A percentile compares a stretch with the other conserved stretches of the same genome.
Evolutionary conservation across 2,888 invertebrate genomes (phyloP).

Genomic region (Bimastos eiseni): DNA sequence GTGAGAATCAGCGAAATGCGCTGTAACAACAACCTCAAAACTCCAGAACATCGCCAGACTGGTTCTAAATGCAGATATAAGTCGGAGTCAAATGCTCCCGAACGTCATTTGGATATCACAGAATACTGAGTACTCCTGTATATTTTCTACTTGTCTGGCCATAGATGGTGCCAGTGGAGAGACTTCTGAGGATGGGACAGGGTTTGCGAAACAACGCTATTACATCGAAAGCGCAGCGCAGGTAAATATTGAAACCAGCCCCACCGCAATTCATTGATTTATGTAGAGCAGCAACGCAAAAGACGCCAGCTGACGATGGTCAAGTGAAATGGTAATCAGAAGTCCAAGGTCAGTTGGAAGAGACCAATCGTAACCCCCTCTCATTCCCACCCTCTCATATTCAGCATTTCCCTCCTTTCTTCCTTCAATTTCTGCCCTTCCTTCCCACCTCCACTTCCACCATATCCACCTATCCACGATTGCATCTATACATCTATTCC

Average conservation of each 20-base stretch:
- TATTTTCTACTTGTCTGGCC: background rate
- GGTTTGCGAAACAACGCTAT: background rate
- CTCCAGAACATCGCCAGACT: background rate
- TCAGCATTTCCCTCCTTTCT: background rate
- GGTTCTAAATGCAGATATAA: background rate
- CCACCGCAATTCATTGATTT: background rate
- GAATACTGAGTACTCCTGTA: background rate
- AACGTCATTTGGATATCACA: too few relatives aligned
- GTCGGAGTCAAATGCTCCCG: background rate
- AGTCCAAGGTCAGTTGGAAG: too few relatives aligned
- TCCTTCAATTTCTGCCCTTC: background rate
- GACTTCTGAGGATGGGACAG: background rate
- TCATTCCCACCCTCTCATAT: background rate
- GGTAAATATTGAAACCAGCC: background rate
- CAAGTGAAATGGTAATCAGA: too few relatives aligned
- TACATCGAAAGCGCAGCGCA: background rate
- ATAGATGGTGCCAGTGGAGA: background rate
- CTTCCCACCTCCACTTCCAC: too few relatives aligned
- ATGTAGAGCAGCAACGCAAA: too few relatives aligned
- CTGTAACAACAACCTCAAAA: too few relatives aligned
- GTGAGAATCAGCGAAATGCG: too few relatives aligned
- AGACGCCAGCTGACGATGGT: too few relatives aligned
- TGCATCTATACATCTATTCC: background rate
- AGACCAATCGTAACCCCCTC: background rate
- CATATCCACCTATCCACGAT: too few relatives aligned